A percentile compares a stretch with the other conserved stretches of the same genome.
These are phyloP conservation scores for Macrophya annulata DNA, from an alignment of 2,888 invertebrate species.

Conservation along the genomic window DNA sequence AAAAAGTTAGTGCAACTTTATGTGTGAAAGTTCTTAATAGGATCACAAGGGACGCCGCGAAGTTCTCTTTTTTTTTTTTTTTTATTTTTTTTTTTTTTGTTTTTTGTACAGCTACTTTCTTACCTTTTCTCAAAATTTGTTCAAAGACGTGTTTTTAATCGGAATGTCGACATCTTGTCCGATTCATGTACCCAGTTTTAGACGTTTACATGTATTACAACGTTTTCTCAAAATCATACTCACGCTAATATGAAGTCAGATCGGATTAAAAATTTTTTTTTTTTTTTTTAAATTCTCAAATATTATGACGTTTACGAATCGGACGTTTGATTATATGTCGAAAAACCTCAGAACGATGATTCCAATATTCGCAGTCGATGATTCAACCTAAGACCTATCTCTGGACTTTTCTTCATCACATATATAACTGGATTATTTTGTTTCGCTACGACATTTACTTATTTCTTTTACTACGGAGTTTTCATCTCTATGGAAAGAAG, in stretches of 20 bases:
- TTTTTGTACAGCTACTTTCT: neutral
- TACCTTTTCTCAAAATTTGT: neutral
- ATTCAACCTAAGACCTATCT: neutral
- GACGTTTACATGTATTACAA: neutral
- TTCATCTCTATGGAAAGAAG: neutral
- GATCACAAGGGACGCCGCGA: conserved; percentile 15
- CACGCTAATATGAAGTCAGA: neutral
- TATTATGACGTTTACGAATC: neutral
- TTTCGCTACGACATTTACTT: neutral
- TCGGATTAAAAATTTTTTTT: too few relatives aligned
- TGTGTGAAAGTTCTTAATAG: conserved; percentile 34
- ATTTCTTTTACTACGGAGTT: neutral
- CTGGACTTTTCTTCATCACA: neutral
- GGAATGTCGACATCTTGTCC: neutral
- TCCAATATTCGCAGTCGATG: neutral
- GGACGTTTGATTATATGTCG: neutral
- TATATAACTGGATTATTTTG: neutral
- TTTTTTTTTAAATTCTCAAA: conserved; percentile 13
- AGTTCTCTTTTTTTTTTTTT: neutral
- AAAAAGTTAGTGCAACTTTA: conserved; percentile 24
- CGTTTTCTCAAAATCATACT: neutral
- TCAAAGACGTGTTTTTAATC: conserved; percentile 2
- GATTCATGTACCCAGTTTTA: neutral
- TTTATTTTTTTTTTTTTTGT: conserved; percentile 6
- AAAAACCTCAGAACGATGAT: neutral